Percentiles rank a stretch among this genome's conserved stretches.
phyloP scores from a whole-genome alignment of 1,140 invertebrate species.

The Aphis gossypii region DNA sequence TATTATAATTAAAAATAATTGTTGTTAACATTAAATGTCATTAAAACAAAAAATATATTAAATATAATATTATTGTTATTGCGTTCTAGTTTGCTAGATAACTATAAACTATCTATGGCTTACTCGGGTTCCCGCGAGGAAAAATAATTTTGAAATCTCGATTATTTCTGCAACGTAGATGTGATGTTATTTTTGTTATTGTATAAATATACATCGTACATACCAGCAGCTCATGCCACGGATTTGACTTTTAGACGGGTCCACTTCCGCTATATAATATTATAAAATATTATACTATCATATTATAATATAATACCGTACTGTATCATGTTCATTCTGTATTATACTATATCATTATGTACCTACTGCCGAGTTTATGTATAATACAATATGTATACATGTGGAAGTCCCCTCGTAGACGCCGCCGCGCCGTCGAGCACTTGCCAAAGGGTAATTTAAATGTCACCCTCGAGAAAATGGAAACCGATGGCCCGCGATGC shows the following conservation, averaged over 20 bases:
- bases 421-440: neutral
- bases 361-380: neutral
- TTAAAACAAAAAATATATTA: neutral
- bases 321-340: neutral
- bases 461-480: constrained; percentile 30
- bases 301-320: neutral
- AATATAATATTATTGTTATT: neutral
- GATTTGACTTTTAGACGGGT: too few relatives aligned
- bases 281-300: neutral
- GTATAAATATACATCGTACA: too few relatives aligned
- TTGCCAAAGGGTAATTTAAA: constrained; percentile 21
- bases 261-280: neutral
- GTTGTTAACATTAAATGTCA: neutral
- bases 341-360: neutral
- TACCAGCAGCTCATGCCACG: too few relatives aligned
- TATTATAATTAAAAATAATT: neutral
- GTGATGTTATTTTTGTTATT: neutral
- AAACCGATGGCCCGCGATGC: neutral
- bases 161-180: neutral
- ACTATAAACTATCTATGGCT: neutral
- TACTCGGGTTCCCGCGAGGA: neutral
- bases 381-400: neutral
- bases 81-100: neutral
- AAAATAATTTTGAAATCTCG: neutral
- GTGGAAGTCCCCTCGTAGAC: neutral